Evolutionary conservation across 2,113 vertebrate genomes (phyloP).

Genomic region (Talpa occidentalis): DNA sequence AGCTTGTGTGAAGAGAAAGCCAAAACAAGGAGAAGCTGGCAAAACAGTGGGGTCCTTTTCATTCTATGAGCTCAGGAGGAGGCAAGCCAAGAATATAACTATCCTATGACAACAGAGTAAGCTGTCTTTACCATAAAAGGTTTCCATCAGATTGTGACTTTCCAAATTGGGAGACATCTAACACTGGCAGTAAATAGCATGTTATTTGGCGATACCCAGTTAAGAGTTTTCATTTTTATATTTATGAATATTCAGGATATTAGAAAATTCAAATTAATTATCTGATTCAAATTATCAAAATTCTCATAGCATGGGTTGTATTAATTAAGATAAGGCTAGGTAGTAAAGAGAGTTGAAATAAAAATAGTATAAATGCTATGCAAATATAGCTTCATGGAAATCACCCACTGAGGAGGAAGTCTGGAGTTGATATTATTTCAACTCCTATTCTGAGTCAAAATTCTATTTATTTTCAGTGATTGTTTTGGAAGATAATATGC

Average conservation of each 20-base stretch:
- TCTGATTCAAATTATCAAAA: background rate
- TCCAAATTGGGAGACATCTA: background rate
- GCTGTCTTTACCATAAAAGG: background rate
- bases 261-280: background rate
- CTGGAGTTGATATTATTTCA: background rate
- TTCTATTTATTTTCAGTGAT: background rate
- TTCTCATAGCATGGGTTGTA: background rate
- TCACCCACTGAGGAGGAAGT: background rate
- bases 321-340: background rate
- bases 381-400: background rate
- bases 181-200: background rate
- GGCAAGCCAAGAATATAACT: background rate
- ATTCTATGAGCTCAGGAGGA: background rate
- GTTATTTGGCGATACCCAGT: background rate
- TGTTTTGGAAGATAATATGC: background rate
- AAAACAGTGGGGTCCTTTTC: background rate
- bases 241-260: background rate
- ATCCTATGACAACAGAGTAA: background rate
- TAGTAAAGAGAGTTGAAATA: background rate
- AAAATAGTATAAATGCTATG: background rate
- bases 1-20: background rate
- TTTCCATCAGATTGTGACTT: background rate
- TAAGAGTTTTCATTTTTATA: background rate
- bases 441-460: background rate
- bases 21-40: background rate